These are phyloP conservation scores for Holothuria leucospilota DNA, from an alignment of 53 echinoderm and acorn worm genomes.

Conservation along the genomic window DNA sequence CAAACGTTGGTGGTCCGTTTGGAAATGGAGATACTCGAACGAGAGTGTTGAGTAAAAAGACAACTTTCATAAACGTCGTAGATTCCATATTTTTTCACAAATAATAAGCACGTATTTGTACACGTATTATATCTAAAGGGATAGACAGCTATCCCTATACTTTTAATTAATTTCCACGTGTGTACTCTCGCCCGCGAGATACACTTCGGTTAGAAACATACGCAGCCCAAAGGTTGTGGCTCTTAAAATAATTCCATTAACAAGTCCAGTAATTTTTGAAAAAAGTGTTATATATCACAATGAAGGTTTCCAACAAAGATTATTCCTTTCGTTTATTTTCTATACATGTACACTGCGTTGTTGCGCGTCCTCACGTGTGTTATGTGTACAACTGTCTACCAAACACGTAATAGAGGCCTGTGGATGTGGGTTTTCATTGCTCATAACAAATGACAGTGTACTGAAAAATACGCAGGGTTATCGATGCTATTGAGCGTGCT, in stretches of 20 bases:
- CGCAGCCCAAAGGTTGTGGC: too few species aligned
- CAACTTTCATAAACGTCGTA: neutral
- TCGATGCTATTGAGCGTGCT: neutral
- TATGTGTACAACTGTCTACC: neutral
- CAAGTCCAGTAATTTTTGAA: neutral
- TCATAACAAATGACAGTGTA: too few species aligned
- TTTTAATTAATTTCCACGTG: neutral
- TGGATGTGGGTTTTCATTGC: too few species aligned
- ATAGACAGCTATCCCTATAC: constrained; percentile 18
- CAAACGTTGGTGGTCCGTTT: neutral
- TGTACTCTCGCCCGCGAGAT: constrained; percentile 35
- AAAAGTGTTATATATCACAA: neutral
- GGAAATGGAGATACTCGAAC: neutral
- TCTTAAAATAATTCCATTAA: too few species aligned
- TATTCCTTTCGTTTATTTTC: neutral
- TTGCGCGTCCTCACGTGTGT: neutral
- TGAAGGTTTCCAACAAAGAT: neutral
- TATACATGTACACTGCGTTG: neutral
- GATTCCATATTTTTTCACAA: neutral
- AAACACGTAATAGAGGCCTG: neutral
- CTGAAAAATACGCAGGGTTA: neutral
- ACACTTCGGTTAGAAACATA: neutral
- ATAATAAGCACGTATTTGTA: neutral
- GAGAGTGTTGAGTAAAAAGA: neutral
- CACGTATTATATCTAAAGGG: neutral